phyloP scores from a whole-genome alignment of 2,113 vertebrate genomes.

The Tenrec ecaudatus region DNA sequence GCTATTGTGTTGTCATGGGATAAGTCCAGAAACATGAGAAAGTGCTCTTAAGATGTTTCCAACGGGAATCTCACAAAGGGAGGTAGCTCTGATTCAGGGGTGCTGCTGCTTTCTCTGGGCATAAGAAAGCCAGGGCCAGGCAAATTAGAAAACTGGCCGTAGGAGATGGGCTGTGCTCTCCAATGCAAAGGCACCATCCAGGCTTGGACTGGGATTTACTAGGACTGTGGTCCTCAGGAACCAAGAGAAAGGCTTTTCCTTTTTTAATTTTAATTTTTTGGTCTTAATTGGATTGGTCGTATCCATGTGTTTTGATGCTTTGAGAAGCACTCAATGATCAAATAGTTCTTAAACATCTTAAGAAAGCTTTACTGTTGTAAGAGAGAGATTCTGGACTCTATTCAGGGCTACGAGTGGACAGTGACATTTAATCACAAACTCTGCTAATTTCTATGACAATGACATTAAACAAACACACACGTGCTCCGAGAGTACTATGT shows the following conservation, averaged over 20 bases:
- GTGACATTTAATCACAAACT: slow-evolving; percentile 7
- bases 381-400: slow-evolving; percentile 26
- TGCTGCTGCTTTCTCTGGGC: slow-evolving; percentile 36
- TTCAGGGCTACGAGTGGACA: not conserved
- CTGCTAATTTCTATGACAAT: slow-evolving; percentile 24
- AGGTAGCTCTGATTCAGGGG: not conserved
- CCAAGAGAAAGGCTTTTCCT: slow-evolving; percentile 26
- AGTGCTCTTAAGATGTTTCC: slow-evolving; percentile 73
- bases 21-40: slow-evolving; percentile 71
- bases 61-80: not conserved
- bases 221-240: not conserved
- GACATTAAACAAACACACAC: slow-evolving; percentile 15
- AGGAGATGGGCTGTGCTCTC: not conserved
- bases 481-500: not conserved
- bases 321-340: not conserved
- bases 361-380: slow-evolving; percentile 62
- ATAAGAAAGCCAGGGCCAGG: not conserved
- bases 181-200: not conserved
- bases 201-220: not conserved
- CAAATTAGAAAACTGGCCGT: slow-evolving; percentile 31
- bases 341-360: slow-evolving; percentile 68
- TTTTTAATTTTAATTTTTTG: not conserved
- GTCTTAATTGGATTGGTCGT: slow-evolving; percentile 46
- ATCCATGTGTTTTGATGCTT: slow-evolving; percentile 22
- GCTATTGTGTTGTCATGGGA: slow-evolving; percentile 62